Percentiles rank a stretch among this genome's conserved stretches.
phyloP scores from a whole-genome alignment of 2,888 invertebrate species.

The Apodemia mormo region DNA sequence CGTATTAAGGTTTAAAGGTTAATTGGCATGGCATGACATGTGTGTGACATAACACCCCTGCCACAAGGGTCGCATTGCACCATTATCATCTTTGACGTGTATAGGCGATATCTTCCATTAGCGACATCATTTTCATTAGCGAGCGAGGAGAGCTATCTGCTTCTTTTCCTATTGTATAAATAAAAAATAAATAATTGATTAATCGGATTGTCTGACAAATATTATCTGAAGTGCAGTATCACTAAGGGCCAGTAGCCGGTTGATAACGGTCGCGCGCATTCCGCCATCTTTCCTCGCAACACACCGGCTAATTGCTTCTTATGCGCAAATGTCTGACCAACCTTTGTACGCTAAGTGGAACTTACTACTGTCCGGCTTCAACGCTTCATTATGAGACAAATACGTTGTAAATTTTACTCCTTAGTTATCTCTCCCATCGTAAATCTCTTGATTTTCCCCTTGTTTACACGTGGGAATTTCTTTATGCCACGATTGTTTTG shows the following conservation, averaged over 20 bases:
- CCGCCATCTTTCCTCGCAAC: constrained; percentile 53
- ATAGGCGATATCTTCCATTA: too few relatives aligned
- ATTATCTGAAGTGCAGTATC: constrained; percentile 42
- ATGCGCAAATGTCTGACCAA: constrained; percentile 43
- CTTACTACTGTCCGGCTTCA: constrained; percentile 9
- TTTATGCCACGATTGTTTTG: not conserved
- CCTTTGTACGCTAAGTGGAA: constrained; percentile 24
- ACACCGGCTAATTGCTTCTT: constrained; percentile 68
- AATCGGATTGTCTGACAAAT: constrained; percentile 6
- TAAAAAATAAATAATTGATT: not conserved
- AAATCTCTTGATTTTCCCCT: not conserved
- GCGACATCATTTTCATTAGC: too few relatives aligned
- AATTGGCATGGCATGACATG: too few relatives aligned
- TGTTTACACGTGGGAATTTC: not conserved
- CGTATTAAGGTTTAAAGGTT: too few relatives aligned
- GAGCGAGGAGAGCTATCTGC: too few relatives aligned
- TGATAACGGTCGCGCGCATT: constrained; percentile 76
- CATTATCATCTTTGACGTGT: too few relatives aligned
- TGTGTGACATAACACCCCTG: too few relatives aligned
- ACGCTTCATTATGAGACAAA: constrained; percentile 15
- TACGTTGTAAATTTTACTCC: constrained; percentile 8
- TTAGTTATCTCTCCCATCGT: not conserved
- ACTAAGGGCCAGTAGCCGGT: constrained; percentile 65
- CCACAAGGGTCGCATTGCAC: too few relatives aligned
- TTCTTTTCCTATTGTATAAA: not conserved